These are phyloP conservation scores for Myotis lucifugus DNA, from an alignment of 2,113 vertebrate genomes.

Conservation along the genomic window DNA sequence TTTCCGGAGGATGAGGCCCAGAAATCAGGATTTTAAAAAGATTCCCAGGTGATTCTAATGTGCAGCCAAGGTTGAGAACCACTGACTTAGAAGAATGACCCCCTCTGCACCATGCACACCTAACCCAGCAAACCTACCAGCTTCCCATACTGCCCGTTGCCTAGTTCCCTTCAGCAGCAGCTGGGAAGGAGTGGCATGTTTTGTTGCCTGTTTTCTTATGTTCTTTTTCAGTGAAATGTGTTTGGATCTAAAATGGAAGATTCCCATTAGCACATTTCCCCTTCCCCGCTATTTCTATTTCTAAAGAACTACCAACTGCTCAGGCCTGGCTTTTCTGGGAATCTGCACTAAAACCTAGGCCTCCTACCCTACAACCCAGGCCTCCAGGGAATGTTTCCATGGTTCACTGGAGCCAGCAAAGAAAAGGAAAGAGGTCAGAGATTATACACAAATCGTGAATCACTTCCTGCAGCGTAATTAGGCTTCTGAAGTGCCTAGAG, in stretches of 20 bases:
- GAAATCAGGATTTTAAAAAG: too few relatives aligned
- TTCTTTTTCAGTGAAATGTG: not conserved
- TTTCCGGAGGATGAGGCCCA: too few relatives aligned
- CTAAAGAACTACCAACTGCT: not conserved
- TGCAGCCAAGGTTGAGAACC: too few relatives aligned
- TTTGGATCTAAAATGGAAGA: not conserved
- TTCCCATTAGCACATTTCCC: not conserved
- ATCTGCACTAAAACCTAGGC: not conserved
- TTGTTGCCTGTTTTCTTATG: not conserved
- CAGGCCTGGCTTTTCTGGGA: not conserved
- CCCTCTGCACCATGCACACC: not conserved
- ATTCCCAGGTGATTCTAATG: too few relatives aligned
- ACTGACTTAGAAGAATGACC: not conserved
- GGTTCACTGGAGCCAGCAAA: constrained; percentile 50
- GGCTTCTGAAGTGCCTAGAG: not conserved
- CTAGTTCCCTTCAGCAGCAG: not conserved
- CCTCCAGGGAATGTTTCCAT: constrained; percentile 1
- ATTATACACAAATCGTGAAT: not conserved
- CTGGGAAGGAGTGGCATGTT: not conserved
- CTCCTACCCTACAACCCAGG: not conserved
- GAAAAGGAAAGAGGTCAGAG: constrained; percentile 30
- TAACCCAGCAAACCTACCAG: not conserved
- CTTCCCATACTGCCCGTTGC: rapidly evolving
- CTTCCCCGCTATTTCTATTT: not conserved
- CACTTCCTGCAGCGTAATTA: constrained; percentile 40